Percentiles rank a stretch among this genome's conserved stretches.
phyloP scores from a whole-genome alignment of 2,797 vertebrate genomes.

The Discoglossus pictus region DNA sequence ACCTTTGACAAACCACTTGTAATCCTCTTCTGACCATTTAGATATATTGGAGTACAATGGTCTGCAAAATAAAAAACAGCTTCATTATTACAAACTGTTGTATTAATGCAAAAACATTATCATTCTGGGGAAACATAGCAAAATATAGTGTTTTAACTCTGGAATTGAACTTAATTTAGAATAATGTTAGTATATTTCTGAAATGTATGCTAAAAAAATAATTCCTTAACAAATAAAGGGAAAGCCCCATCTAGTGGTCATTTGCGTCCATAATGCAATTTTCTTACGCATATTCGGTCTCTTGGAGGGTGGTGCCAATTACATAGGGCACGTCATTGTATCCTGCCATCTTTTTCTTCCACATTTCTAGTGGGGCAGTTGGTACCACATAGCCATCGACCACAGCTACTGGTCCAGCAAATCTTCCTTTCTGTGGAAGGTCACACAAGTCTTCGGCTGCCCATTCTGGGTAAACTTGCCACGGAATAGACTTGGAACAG shows the following conservation, averaged over 20 bases:
- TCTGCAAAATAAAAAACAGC: conserved; percentile 55
- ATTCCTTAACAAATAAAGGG: too few species aligned
- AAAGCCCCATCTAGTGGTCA: too few species aligned
- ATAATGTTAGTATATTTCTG: too few species aligned
- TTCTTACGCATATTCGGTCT: conserved; percentile 69
- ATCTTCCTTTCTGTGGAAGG: conserved; percentile 64
- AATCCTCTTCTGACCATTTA: conserved; percentile 71
- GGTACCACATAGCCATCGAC: conserved; percentile 73
- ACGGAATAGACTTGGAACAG: conserved; percentile 69
- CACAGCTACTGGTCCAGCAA: conserved; percentile 63
- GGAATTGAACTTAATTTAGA: too few species aligned
- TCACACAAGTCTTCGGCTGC: conserved; percentile 58
- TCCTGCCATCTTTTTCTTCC: conserved; percentile 58
- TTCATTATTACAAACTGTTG: too few species aligned
- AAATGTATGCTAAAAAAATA: too few species aligned
- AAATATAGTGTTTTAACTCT: too few species aligned
- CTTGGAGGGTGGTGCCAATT: conserved; percentile 72
- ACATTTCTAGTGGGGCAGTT: conserved; percentile 65
- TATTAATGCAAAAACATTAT: too few species aligned
- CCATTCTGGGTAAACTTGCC: conserved; percentile 72
- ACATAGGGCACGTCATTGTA: conserved; percentile 72
- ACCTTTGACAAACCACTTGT: conserved; percentile 73
- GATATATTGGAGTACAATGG: conserved; percentile 69
- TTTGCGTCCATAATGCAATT: too few species aligned
- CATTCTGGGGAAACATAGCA: too few species aligned